Percentiles rank a stretch among this genome's conserved stretches.
Conservation (phyloP, 2,888 invertebrate genomes). For the Keiferia lycopersicella region DNA sequence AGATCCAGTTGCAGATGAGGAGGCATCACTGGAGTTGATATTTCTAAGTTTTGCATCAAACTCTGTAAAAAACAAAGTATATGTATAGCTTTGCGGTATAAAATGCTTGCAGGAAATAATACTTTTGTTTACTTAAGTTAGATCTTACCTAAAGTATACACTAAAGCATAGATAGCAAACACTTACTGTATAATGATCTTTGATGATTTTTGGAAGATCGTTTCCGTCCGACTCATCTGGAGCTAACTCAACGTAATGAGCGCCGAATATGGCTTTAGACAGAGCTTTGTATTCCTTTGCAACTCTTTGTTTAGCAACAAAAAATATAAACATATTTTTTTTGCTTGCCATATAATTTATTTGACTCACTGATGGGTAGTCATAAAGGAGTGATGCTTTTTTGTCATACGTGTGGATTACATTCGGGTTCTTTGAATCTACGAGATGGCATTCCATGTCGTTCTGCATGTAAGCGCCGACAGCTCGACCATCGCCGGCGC, state of each 20-base stretch:
- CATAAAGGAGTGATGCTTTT: constrained; percentile 69
- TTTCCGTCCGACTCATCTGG: constrained; percentile 15
- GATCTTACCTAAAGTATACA: neutral
- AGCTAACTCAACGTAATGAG: constrained; percentile 79
- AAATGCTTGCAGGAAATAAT: too few species aligned
- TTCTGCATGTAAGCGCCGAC: constrained; percentile 85
- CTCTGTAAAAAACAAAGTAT: constrained; percentile 1
- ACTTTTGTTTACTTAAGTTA: too few species aligned
- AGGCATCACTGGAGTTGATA: constrained; percentile 32
- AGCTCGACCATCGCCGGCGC: constrained; percentile 90
- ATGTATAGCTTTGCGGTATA: neutral
- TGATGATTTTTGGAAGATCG: constrained; percentile 86
- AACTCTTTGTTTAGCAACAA: constrained; percentile 82
- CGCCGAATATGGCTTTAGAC: constrained; percentile 83
- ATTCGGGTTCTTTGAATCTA: constrained; percentile 34
- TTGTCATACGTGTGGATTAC: constrained; percentile 68
- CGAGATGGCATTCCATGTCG: constrained; percentile 85
- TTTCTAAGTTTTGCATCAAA: neutral
- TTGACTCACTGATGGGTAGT: constrained; percentile 91
- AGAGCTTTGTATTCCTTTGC: constrained; percentile 75
- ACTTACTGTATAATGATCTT: constrained; percentile 84
- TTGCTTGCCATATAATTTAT: constrained; percentile 83
- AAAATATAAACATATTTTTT: constrained; percentile 88
- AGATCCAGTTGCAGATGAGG: constrained; percentile 43
- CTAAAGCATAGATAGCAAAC: neutral